Evolutionary conservation across 2,888 invertebrate species (phyloP).

Genomic region (Sipha maydis): DNA sequence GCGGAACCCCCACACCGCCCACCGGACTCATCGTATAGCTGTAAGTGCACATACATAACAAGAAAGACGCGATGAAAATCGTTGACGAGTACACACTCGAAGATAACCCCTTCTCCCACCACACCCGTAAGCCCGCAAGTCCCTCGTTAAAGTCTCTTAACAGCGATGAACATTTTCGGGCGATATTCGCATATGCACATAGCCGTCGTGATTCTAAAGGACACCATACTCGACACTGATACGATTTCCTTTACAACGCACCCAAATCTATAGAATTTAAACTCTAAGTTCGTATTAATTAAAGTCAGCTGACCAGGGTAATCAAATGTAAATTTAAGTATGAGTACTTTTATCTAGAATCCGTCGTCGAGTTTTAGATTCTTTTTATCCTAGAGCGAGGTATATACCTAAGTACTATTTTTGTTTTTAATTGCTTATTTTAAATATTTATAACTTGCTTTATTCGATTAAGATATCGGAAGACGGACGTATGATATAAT

Average conservation of each 20-base stretch:
- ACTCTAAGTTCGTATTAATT: neutral
- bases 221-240: neutral
- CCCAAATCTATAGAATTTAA: neutral
- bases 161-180: too few relatives aligned
- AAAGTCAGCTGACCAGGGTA: neutral
- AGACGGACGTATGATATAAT: neutral
- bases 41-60: constrained; percentile 1
- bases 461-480: neutral
- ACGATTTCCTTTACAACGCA: neutral
- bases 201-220: neutral
- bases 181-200: neutral
- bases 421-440: neutral
- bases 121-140: neutral
- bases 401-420: neutral
- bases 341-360: neutral
- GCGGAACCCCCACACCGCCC: constrained; percentile 17
- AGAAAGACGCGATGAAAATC: neutral
- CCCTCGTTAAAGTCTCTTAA: constrained; percentile 38
- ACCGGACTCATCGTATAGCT: neutral
- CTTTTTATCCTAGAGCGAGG: neutral
- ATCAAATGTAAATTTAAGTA: neutral
- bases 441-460: neutral
- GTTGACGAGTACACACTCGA: constrained; percentile 50
- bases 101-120: neutral
- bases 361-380: neutral